A percentile compares a stretch with the other conserved stretches of the same genome.
These are phyloP conservation scores for Ianthella basta DNA, from an alignment of 37 sponge, comb jelly and placozoan species.

Conservation along the genomic window DNA sequence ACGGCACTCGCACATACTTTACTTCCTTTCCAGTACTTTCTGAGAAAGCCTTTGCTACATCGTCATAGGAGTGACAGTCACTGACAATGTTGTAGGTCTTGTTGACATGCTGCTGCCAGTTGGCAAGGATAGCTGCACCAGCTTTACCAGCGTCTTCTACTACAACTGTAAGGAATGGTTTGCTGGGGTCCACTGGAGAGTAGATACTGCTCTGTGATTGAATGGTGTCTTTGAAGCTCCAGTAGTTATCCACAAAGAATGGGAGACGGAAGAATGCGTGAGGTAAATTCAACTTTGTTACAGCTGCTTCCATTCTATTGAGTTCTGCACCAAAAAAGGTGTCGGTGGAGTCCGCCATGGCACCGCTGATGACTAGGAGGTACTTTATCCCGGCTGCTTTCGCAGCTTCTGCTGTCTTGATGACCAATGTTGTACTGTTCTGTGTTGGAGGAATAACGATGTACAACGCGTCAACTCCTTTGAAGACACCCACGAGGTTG, in stretches of 20 bases:
- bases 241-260: conserved; percentile 47
- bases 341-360: conserved; percentile 36
- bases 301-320: conserved; percentile 32
- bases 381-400: conserved; percentile 66
- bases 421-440: conserved; percentile 49
- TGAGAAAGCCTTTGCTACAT: conserved; percentile 37
- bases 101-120: conserved; percentile 31
- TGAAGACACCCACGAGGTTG: conserved; percentile 24
- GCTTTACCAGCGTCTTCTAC: conserved; percentile 56
- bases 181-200: conserved; percentile 47
- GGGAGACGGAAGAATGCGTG: conserved; percentile 68
- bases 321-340: conserved; percentile 47
- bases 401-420: conserved; percentile 52
- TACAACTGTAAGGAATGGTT: conserved; percentile 29
- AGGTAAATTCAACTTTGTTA: conserved; percentile 53
- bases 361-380: conserved; percentile 41
- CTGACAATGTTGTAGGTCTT: conserved; percentile 57
- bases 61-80: conserved; percentile 47
- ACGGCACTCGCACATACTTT: conserved; percentile 39
- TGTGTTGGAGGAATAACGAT: conserved; percentile 55
- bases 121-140: conserved; percentile 45
- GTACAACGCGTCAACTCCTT: conserved; percentile 69
- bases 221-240: conserved; percentile 40
- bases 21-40: conserved; percentile 51
- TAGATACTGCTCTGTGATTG: conserved; percentile 17